A percentile compares a stretch with the other conserved stretches of the same genome.
phyloP scores from a whole-genome alignment of 92 coral and sea anemone genomes.

The Actinostola sp. region DNA sequence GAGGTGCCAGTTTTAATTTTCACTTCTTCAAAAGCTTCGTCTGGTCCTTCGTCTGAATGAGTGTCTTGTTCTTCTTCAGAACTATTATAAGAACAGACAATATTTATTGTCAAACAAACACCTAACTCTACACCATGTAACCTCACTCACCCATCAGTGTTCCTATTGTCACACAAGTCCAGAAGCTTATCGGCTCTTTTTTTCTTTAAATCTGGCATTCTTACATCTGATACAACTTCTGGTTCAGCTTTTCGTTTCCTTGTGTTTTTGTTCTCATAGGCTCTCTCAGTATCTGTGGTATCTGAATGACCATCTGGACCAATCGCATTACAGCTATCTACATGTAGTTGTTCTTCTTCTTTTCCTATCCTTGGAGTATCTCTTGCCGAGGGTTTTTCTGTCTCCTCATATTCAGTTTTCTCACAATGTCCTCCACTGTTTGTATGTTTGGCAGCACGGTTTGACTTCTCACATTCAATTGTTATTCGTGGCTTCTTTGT shows the following conservation, averaged over 20 bases:
- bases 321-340: background rate
- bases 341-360: too few relatives aligned
- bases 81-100: too few relatives aligned
- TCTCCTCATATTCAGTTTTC: too few relatives aligned
- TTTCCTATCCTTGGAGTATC: background rate
- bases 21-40: constrained; percentile 32
- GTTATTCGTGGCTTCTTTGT: too few relatives aligned
- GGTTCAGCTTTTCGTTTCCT: constrained; percentile 20
- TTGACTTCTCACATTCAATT: too few relatives aligned
- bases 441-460: too few relatives aligned
- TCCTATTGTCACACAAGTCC: background rate
- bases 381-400: too few relatives aligned
- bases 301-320: background rate
- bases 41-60: constrained; percentile 35
- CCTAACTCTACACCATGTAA: too few relatives aligned
- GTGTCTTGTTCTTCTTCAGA: constrained; percentile 6
- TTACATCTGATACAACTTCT: constrained; percentile 2
- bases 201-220: constrained; percentile 18
- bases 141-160: background rate
- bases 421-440: too few relatives aligned
- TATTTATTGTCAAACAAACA: too few relatives aligned
- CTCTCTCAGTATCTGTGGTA: background rate
- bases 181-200: constrained; percentile 6
- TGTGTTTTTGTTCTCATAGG: background rate
- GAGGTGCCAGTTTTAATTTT: constrained; percentile 3